These are phyloP conservation scores for Rhadinocentrus ornatus DNA, from an alignment of 2,797 vertebrate species.

Conservation along the genomic window DNA sequence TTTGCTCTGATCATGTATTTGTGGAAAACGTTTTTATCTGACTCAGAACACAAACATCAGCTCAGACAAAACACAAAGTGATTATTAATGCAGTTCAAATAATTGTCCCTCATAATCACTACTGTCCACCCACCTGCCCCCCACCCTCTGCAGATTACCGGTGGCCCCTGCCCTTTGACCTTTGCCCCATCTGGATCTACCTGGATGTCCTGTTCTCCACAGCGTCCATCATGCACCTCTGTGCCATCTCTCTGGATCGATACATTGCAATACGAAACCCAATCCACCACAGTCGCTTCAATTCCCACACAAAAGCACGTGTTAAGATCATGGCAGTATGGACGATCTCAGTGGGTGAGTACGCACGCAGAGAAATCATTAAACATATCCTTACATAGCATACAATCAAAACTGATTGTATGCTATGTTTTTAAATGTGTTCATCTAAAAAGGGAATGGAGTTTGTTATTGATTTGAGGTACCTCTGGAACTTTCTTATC, in stretches of 20 bases:
- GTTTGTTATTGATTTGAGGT: neutral
- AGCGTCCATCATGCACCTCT: slow-evolving; percentile 97
- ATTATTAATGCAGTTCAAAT: neutral
- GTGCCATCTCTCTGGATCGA: slow-evolving; percentile 95
- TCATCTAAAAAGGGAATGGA: neutral
- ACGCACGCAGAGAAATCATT: neutral
- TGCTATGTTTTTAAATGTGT: neutral
- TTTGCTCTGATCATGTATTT: no score
- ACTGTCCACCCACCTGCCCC: neutral
- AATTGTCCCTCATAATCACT: neutral
- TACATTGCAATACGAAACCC: slow-evolving; percentile 95
- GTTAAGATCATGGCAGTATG: slow-evolving; percentile 95
- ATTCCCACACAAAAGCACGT: slow-evolving; percentile 93
- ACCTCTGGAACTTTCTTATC: no score
- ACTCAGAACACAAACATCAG: no score
- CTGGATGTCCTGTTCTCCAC: slow-evolving; percentile 97
- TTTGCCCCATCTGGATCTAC: slow-evolving; percentile 96
- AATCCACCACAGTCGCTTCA: slow-evolving; percentile 95
- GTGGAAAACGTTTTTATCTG: no score
- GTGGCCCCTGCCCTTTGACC: slow-evolving; percentile 90
- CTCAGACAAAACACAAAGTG: neutral
- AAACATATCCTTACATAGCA: no score
- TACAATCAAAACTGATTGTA: neutral
- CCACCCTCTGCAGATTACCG: slow-evolving; percentile 82
- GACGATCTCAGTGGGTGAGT: slow-evolving; percentile 95